phyloP scores from a whole-genome alignment of 2,113 vertebrate species.

The Calypte anna region DNA sequence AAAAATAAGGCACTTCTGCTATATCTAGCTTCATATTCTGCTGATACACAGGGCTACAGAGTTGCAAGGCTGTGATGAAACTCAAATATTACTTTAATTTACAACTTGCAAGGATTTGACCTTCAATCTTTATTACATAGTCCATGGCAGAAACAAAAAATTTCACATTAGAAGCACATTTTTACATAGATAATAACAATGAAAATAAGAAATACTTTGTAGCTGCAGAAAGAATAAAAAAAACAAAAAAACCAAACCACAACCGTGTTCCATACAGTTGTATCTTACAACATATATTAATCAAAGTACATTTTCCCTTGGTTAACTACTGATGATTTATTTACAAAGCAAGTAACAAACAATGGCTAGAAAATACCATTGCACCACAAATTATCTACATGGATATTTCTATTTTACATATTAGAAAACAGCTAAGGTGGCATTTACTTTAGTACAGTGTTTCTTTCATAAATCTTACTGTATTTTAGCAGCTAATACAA shows the following conservation, averaged over 20 bases:
- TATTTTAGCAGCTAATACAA: slow-evolving; percentile 39
- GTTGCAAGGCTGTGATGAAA: neutral
- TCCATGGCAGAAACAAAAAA: slow-evolving; percentile 7
- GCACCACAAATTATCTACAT: slow-evolving; percentile 37
- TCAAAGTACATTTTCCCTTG: neutral
- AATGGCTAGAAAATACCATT: slow-evolving; percentile 48
- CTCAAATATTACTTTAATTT: neutral
- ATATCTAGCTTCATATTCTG: neutral
- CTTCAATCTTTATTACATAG: slow-evolving; percentile 39
- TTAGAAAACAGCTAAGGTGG: slow-evolving; percentile 19
- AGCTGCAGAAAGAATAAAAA: neutral
- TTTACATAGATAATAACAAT: neutral
- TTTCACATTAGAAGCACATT: slow-evolving; percentile 1
- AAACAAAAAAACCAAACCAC: neutral
- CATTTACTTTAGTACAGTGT: slow-evolving; percentile 17
- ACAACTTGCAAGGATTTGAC: neutral
- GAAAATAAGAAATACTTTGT: slow-evolving; percentile 5
- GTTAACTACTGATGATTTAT: slow-evolving; percentile 33
- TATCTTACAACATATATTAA: slow-evolving; percentile 30
- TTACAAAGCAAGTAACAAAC: slow-evolving; percentile 53
- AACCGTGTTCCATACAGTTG: neutral
- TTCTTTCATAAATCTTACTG: slow-evolving; percentile 17
- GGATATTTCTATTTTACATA: slow-evolving; percentile 27
- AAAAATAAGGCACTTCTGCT: slow-evolving; percentile 35
- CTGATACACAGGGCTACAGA: neutral